Conservation (phyloP, 2,797 vertebrate species). For the Adelosebastes latens region DNA sequence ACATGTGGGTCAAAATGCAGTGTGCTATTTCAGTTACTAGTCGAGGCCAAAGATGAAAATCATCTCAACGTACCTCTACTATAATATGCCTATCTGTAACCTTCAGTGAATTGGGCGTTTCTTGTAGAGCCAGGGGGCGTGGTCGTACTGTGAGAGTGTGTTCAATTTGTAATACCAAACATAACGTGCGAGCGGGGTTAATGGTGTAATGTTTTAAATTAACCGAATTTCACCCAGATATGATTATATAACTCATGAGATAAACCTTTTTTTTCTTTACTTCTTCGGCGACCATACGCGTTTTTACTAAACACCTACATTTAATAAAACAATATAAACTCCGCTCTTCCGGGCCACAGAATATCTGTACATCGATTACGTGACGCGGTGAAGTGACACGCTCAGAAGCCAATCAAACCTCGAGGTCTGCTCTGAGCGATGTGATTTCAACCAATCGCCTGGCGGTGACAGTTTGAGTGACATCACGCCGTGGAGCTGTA, state of each 20-base stretch:
- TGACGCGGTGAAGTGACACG: background rate
- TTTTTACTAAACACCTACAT: background rate
- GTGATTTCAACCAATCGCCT: slow-evolving; percentile 66
- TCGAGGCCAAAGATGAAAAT: background rate
- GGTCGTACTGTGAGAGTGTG: background rate
- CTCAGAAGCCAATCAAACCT: slow-evolving; percentile 41
- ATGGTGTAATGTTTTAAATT: background rate
- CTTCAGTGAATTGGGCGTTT: slow-evolving; percentile 26
- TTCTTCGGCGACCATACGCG: fast-evolving
- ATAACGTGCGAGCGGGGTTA: slow-evolving; percentile 24
- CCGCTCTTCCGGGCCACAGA: slow-evolving; percentile 18
- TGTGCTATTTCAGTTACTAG: background rate
- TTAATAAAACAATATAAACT: slow-evolving; percentile 4
- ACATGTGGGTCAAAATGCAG: background rate
- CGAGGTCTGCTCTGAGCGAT: slow-evolving; percentile 27
- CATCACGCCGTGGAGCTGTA: slow-evolving; percentile 54
- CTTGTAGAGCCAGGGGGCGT: background rate
- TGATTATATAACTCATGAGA: fast-evolving
- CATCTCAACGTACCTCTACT: background rate
- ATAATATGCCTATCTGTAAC: background rate
- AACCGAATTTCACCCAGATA: fast-evolving
- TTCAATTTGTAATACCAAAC: background rate
- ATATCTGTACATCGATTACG: background rate
- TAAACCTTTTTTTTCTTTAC: background rate
- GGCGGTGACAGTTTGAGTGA: slow-evolving; percentile 59